Conservation (phyloP, 2,113 vertebrate species). For the Myiozetetes cayanensis region DNA sequence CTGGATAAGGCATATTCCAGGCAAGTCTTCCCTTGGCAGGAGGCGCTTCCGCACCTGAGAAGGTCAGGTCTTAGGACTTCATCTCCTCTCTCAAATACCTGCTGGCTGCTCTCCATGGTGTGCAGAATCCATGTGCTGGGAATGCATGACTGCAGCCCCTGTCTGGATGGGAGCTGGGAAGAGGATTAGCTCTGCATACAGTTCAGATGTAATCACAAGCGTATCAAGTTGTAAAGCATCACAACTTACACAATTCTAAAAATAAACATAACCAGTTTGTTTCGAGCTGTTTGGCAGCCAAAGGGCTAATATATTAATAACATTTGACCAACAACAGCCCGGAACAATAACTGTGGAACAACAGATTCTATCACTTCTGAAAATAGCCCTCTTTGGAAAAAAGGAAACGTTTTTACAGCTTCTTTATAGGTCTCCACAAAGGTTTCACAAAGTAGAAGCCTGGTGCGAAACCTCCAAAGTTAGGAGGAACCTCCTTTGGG, state of each 20-base stretch:
- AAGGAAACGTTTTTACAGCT: background rate
- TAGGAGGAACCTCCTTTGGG: background rate
- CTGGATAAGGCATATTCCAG: background rate
- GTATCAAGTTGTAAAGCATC: conserved; percentile 49
- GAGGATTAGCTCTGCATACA: conserved; percentile 55
- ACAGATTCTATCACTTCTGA: conserved; percentile 41
- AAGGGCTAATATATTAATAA: conserved; percentile 37
- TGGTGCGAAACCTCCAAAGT: background rate
- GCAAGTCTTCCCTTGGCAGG: background rate
- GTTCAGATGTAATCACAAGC: conserved; percentile 47
- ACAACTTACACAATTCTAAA: conserved; percentile 53
- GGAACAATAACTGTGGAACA: conserved; percentile 47
- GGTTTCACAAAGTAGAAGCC: background rate
- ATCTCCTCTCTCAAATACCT: background rate
- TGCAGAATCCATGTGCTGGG: background rate
- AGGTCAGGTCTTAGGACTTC: background rate
- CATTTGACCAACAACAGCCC: background rate
- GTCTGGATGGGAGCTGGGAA: background rate
- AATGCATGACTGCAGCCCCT: background rate
- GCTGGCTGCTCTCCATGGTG: background rate
- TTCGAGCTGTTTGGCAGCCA: conserved; percentile 40
- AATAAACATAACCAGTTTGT: conserved; percentile 37
- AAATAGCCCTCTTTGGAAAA: conserved; percentile 24
- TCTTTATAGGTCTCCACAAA: background rate
- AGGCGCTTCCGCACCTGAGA: background rate